A percentile compares a stretch with the other conserved stretches of the same genome.
phyloP scores from a whole-genome alignment of 2,888 invertebrate genomes.

The Dryococelus australis region DNA sequence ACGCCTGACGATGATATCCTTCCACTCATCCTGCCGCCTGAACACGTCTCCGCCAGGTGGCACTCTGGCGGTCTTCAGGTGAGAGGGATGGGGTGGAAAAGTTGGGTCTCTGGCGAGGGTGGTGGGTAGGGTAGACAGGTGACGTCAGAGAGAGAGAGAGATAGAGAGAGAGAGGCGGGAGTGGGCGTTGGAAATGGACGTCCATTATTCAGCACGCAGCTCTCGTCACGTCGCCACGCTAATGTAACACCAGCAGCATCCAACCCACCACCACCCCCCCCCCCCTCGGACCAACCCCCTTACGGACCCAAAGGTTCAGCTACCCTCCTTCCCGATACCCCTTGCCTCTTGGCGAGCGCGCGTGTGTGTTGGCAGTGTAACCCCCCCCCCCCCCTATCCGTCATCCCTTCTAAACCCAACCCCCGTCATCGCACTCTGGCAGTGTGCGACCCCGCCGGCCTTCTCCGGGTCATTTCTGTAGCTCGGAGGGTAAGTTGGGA shows the following conservation, averaged over 20 bases:
- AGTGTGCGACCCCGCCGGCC: not conserved
- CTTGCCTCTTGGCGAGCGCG: not conserved
- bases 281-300: not conserved
- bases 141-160: not conserved
- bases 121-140: not conserved
- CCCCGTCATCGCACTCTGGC: too few species aligned
- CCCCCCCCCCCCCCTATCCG: too few species aligned
- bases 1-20: too few species aligned
- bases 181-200: not conserved
- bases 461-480: not conserved
- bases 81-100: too few species aligned
- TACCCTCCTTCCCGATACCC: not conserved
- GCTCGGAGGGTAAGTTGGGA: not conserved
- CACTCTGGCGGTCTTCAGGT: not conserved
- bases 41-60: not conserved
- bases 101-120: not conserved
- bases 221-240: slow-evolving; percentile 8
- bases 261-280: not conserved
- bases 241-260: not conserved
- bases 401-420: too few species aligned
- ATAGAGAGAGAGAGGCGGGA: not conserved
- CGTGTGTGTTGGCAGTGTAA: not conserved
- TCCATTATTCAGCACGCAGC: not conserved
- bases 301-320: not conserved
- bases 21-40: too few species aligned